Percentiles rank a stretch among this genome's conserved stretches.
Evolutionary conservation across 2,113 vertebrate genomes (phyloP).

Genomic region (Malurus melanocephalus): DNA sequence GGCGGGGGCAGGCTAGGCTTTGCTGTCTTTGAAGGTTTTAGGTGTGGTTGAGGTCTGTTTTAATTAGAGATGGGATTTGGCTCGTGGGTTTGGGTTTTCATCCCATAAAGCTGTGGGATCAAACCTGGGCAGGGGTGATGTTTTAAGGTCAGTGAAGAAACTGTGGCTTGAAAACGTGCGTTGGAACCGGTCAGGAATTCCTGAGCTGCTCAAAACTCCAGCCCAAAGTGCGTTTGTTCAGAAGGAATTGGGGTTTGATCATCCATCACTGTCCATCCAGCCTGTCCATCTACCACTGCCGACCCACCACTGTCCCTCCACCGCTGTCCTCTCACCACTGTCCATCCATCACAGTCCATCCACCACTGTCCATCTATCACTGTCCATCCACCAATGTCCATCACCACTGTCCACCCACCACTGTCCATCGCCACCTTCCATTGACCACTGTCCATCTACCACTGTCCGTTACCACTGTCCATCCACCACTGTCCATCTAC

Average conservation of each 20-base stretch:
- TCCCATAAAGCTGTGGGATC: background rate
- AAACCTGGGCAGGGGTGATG: background rate
- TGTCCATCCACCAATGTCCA: too few species aligned
- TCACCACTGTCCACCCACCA: too few species aligned
- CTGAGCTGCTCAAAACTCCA: background rate
- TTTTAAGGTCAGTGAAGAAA: background rate
- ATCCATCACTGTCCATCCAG: too few species aligned
- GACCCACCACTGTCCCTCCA: too few species aligned
- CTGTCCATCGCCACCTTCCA: too few species aligned
- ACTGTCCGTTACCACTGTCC: too few species aligned
- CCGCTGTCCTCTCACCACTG: too few species aligned
- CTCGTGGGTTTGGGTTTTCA: background rate
- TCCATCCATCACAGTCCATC: too few species aligned
- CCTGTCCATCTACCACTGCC: too few species aligned
- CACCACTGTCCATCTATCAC: too few species aligned
- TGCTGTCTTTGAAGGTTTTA: background rate
- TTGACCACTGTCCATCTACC: too few species aligned
- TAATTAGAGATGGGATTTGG: background rate
- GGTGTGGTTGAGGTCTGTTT: background rate
- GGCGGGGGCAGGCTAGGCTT: background rate
- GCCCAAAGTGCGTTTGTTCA: background rate
- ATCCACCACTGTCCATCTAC: too few species aligned
- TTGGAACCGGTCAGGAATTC: background rate
- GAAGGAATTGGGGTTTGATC: background rate
- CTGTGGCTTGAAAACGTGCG: background rate